These are phyloP conservation scores for Peromyscus leucopus DNA, from an alignment of 2,113 vertebrate genomes.

Conservation along the genomic window DNA sequence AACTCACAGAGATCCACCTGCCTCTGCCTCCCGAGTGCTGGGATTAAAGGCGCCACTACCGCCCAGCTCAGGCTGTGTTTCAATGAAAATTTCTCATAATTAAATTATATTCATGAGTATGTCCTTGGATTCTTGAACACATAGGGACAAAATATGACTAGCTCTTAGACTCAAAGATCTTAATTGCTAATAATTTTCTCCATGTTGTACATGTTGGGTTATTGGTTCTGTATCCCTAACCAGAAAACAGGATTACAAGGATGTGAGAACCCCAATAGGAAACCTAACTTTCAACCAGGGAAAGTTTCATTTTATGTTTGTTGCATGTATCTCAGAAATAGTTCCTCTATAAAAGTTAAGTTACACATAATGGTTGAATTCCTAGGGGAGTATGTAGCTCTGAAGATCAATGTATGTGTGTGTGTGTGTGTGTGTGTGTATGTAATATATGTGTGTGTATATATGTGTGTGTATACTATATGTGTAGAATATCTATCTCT, in stretches of 20 bases:
- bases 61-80: no score
- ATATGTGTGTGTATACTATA: no score
- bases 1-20: no score
- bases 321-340: background rate
- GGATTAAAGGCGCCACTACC: no score
- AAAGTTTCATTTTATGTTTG: conserved; percentile 9
- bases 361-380: background rate
- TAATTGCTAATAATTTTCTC: background rate
- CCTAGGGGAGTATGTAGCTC: background rate
- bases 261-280: background rate
- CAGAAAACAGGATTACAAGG: conserved; percentile 34
- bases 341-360: background rate
- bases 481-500: no score
- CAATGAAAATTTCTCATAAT: background rate
- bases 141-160: background rate
- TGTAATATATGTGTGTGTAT: no score
- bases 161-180: background rate
- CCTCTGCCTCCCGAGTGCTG: no score
- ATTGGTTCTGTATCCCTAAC: background rate
- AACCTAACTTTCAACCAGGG: background rate
- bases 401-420: background rate
- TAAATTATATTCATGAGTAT: background rate
- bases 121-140: background rate
- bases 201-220: background rate
- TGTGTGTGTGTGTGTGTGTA: no score